phyloP scores from a whole-genome alignment of 64 coral and sea anemone genomes.

The Acropora tenuis region DNA sequence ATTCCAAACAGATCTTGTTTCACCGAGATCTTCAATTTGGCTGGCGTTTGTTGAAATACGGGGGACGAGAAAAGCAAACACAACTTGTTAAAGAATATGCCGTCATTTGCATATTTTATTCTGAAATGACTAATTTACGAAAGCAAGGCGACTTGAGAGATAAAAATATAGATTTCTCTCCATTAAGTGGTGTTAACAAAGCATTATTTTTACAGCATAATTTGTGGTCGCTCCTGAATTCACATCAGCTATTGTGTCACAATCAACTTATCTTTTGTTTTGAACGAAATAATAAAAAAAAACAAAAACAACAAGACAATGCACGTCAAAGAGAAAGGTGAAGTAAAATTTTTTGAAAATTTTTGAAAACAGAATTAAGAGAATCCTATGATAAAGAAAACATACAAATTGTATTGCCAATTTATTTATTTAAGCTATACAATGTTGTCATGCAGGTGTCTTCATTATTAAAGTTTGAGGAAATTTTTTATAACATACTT shows the following conservation, averaged over 20 bases:
- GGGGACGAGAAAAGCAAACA: neutral
- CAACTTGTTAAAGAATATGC: neutral
- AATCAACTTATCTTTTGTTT: neutral
- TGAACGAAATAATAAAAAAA: neutral
- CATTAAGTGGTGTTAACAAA: neutral
- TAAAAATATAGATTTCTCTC: neutral
- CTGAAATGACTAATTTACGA: too few relatives aligned
- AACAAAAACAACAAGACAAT: too few relatives aligned
- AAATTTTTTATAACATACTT: too few relatives aligned
- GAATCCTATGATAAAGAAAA: neutral
- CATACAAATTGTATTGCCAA: neutral
- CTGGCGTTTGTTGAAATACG: neutral
- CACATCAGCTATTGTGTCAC: neutral
- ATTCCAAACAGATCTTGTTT: neutral
- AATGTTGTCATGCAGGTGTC: neutral
- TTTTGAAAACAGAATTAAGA: too few relatives aligned
- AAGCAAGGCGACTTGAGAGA: too few relatives aligned
- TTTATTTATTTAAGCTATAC: neutral
- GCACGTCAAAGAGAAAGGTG: too few relatives aligned
- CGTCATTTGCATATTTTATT: neutral
- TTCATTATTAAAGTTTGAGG: neutral
- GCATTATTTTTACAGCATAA: neutral
- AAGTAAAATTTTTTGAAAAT: too few relatives aligned
- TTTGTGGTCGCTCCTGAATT: neutral
- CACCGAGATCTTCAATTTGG: neutral